Conservation (phyloP, 2,888 invertebrate species). For the Netelia melanura region DNA sequence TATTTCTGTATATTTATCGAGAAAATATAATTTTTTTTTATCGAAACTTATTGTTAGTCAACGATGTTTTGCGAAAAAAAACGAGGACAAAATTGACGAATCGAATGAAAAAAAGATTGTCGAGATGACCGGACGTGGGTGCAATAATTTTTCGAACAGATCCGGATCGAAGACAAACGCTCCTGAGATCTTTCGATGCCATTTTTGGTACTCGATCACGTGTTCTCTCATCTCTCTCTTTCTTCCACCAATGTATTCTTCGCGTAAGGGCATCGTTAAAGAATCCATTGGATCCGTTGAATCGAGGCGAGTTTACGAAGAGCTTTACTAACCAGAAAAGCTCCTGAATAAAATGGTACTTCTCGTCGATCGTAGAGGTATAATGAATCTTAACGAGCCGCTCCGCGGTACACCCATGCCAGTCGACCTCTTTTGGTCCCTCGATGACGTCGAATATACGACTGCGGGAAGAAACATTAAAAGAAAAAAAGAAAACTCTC, state of each 20-base stretch:
- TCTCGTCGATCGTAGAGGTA: constrained; percentile 30
- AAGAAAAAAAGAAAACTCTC: not conserved
- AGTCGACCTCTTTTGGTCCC: constrained; percentile 1
- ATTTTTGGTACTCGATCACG: constrained; percentile 55
- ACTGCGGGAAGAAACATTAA: not conserved
- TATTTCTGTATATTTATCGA: not conserved
- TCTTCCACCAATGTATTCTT: constrained; percentile 41
- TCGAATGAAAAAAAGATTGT: not conserved
- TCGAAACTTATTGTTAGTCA: too few relatives aligned
- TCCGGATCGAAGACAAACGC: constrained; percentile 26
- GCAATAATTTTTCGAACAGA: constrained; percentile 33
- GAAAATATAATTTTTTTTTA: too few relatives aligned
- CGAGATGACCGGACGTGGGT: not conserved
- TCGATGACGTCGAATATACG: not conserved
- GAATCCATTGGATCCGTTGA: constrained; percentile 56
- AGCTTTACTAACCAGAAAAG: constrained; percentile 60
- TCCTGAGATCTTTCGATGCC: constrained; percentile 11
- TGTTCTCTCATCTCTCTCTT: constrained; percentile 26
- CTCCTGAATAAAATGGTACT: constrained; percentile 66
- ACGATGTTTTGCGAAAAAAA: not conserved
- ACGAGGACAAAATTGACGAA: not conserved
- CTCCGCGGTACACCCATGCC: constrained; percentile 17
- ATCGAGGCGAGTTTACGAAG: constrained; percentile 48
- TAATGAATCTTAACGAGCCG: constrained; percentile 67
- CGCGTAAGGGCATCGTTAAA: constrained; percentile 71